Base-by-base conservation (phyloP, 1,140 invertebrate genomes). In the Nasonia longicornis region DNA sequence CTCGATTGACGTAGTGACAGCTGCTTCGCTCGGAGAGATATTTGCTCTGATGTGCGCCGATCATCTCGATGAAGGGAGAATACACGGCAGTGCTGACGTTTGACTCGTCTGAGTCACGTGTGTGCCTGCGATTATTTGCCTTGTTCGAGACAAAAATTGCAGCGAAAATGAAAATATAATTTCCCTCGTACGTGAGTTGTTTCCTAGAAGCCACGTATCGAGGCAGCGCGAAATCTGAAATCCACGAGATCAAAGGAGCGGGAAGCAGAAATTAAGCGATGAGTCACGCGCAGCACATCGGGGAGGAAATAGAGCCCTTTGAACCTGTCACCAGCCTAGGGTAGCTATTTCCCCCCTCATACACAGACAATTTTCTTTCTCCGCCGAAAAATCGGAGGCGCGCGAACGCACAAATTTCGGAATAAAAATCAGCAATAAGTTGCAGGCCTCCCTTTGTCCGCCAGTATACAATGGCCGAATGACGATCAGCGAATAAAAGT, bases 251-350 rank as follows among this genome's bases (percentile, higher is more conserved):
- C 22, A 67, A 75, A 80, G 52, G 64, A 11, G 71, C 11, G 58
- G 35, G 35, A 75, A 35, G 26, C 48, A 80, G 42, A 69, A 75
- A 80, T 80, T 73, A 80, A 73, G 63, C 22, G 71, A 74, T 63
- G 48, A 63, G 35, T 79, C 69, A 79, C 77, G 77, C 71, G 71
- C 8, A 42, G 1, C 6, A 6, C 38, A 42, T 42, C 38, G 12
- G n/a, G 7, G 31, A 45, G 42, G 35, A 78, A 79, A 72, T 73
- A 31, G 70, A 79, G 70, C 63, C 69, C 73, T 72, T 64, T 79
- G 72, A 75, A 79, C 70, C 66, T 79, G 76, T 64, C 73, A 66
- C 7, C 38, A 48, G 20, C 45, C 11, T 14, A 45, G 77, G 42
- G 69, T 6, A 16, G 63, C 26, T 26, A 11, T 16, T 4, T 48